Percentiles rank a stretch among this genome's conserved stretches.
phyloP scores from a whole-genome alignment of 2,113 vertebrate species.

The Eolophus roseicapilla region DNA sequence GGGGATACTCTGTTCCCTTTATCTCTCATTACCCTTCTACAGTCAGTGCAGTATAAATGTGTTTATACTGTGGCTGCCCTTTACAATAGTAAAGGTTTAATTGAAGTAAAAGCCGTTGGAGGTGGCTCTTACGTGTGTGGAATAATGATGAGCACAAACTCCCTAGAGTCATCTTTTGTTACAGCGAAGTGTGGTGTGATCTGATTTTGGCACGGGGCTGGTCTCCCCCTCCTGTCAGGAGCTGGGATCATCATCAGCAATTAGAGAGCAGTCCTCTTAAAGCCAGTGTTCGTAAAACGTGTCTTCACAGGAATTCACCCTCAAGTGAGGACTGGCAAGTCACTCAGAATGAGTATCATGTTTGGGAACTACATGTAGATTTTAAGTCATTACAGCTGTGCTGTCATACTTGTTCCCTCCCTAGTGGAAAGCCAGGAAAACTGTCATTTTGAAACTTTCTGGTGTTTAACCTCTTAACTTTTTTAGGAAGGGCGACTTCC shows the following conservation, averaged over 20 bases:
- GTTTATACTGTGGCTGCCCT: neutral
- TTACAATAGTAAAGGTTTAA: neutral
- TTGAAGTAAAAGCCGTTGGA: neutral
- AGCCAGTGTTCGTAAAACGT: neutral
- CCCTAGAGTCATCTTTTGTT: constrained; percentile 49
- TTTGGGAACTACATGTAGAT: neutral
- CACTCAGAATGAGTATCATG: neutral
- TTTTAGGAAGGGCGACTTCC: neutral
- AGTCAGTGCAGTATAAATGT: fast-evolving
- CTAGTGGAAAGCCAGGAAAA: neutral
- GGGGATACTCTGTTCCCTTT: neutral
- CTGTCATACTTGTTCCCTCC: neutral
- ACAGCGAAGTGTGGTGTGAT: neutral
- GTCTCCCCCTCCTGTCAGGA: neutral
- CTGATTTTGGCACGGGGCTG: constrained; percentile 13
- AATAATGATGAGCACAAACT: constrained; percentile 2
- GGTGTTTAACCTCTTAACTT: neutral
- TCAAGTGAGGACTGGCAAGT: neutral
- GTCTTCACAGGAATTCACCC: neutral
- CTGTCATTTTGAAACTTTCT: neutral
- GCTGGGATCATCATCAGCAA: neutral
- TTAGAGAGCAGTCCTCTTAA: neutral
- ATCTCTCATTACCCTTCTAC: neutral
- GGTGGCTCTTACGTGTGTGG: constrained; percentile 21
- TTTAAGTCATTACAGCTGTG: neutral